Evolutionary conservation across 2,113 vertebrate genomes (phyloP).

Genomic region (Megaceryle torquata): DNA sequence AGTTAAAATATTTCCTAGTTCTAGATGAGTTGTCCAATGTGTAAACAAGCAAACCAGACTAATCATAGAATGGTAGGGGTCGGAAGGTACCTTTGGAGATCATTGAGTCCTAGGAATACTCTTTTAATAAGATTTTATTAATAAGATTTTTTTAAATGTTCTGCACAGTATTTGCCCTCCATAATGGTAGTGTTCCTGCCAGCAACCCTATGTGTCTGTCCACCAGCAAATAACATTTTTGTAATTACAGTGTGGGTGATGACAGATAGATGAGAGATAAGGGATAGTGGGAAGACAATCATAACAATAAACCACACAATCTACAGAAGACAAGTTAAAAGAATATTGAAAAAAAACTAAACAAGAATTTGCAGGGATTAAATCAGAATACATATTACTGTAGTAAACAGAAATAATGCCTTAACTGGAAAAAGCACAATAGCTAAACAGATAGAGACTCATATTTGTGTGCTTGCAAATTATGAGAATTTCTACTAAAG

Average conservation of each 20-base stretch:
- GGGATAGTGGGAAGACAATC: constrained; percentile 16
- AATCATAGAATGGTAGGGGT: too few species aligned
- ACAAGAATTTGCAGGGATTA: neutral
- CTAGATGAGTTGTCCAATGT: constrained; percentile 25
- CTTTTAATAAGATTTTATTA: constrained; percentile 33
- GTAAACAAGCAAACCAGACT: constrained; percentile 30
- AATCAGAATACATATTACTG: neutral
- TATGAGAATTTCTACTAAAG: constrained; percentile 30
- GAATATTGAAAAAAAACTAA: constrained; percentile 2
- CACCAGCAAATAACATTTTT: constrained; percentile 41
- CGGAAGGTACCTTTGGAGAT: too few species aligned
- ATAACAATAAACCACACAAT: neutral
- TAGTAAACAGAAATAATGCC: neutral
- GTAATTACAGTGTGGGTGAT: constrained; percentile 52
- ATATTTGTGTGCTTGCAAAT: constrained; percentile 2
- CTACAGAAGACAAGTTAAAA: constrained; percentile 7
- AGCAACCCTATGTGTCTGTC: constrained; percentile 19
- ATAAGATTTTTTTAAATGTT: constrained; percentile 53
- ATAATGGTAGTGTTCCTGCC: constrained; percentile 36
- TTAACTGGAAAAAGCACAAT: neutral
- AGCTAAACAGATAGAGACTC: neutral
- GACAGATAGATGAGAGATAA: neutral
- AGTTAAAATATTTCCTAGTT: constrained; percentile 1
- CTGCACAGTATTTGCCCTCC: neutral
- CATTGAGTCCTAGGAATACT: neutral